Evolutionary conservation across 2,888 invertebrate genomes (phyloP).

Genomic region (Busseola fusca): DNA sequence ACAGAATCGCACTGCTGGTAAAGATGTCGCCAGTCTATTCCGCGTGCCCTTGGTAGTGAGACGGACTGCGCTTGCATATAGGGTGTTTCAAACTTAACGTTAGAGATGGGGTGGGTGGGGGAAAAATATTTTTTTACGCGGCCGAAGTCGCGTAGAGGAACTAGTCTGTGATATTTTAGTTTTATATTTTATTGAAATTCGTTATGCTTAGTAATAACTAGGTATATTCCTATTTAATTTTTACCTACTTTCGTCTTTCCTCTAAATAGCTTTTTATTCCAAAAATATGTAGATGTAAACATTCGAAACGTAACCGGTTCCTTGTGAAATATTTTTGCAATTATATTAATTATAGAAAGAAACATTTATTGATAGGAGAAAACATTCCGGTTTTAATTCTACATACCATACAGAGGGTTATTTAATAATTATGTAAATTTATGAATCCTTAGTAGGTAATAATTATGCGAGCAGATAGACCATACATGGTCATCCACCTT

Average conservation of each 20-base stretch:
- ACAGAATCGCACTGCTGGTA: no score
- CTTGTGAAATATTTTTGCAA: background rate
- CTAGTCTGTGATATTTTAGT: no score
- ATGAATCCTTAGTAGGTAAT: conserved; percentile 18
- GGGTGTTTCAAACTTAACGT: no score
- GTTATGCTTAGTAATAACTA: no score
- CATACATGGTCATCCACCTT: background rate
- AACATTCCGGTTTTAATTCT: conserved; percentile 29
- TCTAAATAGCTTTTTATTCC: background rate
- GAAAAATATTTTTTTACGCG: no score
- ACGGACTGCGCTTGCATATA: no score
- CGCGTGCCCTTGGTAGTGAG: no score
- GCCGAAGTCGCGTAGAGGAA: no score
- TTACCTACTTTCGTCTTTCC: background rate
- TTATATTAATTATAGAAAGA: conserved; percentile 9
- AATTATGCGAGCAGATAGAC: background rate
- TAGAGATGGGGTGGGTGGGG: no score
- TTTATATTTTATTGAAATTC: no score
- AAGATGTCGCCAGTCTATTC: no score
- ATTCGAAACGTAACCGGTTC: background rate
- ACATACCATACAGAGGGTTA: conserved; percentile 9
- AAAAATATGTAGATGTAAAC: background rate
- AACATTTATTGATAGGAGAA: conserved; percentile 9
- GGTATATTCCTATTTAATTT: background rate
- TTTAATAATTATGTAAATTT: conserved; percentile 13